These are phyloP conservation scores for Siniperca knerii DNA, from an alignment of 2,113 vertebrate genomes.

Conservation along the genomic window DNA sequence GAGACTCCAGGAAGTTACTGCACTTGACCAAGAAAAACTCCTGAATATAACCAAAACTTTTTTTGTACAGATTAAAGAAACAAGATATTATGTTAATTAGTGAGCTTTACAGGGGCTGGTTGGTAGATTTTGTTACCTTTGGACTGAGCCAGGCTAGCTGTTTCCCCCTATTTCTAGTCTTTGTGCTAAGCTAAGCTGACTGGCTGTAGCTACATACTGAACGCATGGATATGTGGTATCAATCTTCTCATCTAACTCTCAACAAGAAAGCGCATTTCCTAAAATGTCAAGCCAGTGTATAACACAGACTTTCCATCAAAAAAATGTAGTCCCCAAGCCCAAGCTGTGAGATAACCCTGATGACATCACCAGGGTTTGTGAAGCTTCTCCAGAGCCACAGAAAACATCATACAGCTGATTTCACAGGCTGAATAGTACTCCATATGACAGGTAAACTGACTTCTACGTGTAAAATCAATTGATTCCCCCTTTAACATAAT, in stretches of 20 bases:
- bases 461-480: neutral
- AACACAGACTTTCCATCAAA: neutral
- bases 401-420: slow-evolving; percentile 10
- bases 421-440: neutral
- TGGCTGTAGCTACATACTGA: neutral
- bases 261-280: neutral
- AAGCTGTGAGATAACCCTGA: neutral
- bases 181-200: neutral
- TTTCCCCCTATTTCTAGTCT: neutral
- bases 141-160: neutral
- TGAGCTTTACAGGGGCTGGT: neutral
- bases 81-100: too few species aligned
- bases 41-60: too few species aligned
- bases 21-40: neutral
- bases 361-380: neutral
- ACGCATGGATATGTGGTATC: neutral
- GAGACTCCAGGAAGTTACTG: too few species aligned
- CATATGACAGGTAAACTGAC: neutral
- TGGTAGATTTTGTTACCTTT: neutral
- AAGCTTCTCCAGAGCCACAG: neutral
- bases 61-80: too few species aligned
- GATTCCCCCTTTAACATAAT: neutral
- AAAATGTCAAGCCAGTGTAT: neutral
- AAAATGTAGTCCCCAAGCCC: neutral
- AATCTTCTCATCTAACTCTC: neutral